A percentile compares a stretch with the other conserved stretches of the same genome.
Conservation (phyloP, 2,888 invertebrate genomes). For the Oscheius sp. region DNA sequence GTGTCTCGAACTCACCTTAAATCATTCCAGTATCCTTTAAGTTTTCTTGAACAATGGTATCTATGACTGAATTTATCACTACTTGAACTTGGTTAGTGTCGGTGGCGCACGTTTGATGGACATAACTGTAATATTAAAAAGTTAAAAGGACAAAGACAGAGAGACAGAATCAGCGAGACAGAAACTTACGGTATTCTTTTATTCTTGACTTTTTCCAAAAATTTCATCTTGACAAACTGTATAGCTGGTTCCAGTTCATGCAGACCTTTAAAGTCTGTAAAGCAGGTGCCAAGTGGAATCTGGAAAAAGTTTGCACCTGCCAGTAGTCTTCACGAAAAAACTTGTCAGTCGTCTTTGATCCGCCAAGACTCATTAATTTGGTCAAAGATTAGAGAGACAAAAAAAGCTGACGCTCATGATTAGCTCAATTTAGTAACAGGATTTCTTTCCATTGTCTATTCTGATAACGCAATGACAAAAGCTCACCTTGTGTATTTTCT, state of each 20-base stretch:
- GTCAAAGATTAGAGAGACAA: neutral
- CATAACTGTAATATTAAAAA: slow-evolving; percentile 28
- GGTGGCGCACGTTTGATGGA: slow-evolving; percentile 58
- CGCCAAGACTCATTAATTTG: too few relatives aligned
- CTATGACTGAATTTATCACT: slow-evolving; percentile 69
- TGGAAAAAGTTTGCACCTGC: neutral
- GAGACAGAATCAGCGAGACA: neutral
- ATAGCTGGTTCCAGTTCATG: slow-evolving; percentile 17
- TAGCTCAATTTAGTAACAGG: neutral
- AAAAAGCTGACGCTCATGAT: neutral
- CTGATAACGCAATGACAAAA: slow-evolving; percentile 16
- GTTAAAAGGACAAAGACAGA: neutral
- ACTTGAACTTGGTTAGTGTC: slow-evolving; percentile 54
- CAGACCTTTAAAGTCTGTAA: slow-evolving; percentile 58
- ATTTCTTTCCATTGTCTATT: neutral
- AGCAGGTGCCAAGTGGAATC: slow-evolving; percentile 38
- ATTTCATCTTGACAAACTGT: slow-evolving; percentile 23
- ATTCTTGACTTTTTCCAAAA: slow-evolving; percentile 28
- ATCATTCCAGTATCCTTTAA: slow-evolving; percentile 39
- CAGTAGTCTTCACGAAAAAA: too few relatives aligned
- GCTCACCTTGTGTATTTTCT: slow-evolving; percentile 62
- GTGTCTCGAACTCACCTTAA: slow-evolving; percentile 1
- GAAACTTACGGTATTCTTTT: slow-evolving; percentile 18
- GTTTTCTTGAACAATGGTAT: slow-evolving; percentile 61
- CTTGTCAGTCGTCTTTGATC: too few relatives aligned